These are phyloP conservation scores for Sturmia bella DNA, from an alignment of 2,888 invertebrate genomes.

Conservation along the genomic window DNA sequence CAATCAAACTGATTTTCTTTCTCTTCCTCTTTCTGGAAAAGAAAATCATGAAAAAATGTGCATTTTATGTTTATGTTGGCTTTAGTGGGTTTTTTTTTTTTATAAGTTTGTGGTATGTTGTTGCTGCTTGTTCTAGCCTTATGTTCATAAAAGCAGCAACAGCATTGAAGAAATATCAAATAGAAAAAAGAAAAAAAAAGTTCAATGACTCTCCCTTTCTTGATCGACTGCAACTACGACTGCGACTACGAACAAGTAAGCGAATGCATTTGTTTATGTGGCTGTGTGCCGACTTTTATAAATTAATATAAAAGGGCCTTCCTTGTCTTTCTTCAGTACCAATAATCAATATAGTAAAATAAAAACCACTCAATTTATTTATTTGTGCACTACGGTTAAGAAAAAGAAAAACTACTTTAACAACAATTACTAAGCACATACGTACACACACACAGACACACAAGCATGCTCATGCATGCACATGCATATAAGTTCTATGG, in stretches of 20 bases:
- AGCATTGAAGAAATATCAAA: slow-evolving; percentile 19
- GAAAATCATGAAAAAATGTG: slow-evolving; percentile 20
- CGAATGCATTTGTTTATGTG: not conserved
- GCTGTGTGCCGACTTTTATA: slow-evolving; percentile 20
- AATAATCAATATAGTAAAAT: slow-evolving; percentile 38
- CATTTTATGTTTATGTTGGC: slow-evolving; percentile 37
- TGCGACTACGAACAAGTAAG: not conserved
- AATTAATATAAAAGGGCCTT: slow-evolving; percentile 53
- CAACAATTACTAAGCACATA: slow-evolving; percentile 10
- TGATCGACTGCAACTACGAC: not conserved
- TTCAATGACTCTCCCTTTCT: slow-evolving; percentile 66
- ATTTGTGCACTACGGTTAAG: slow-evolving; percentile 53
- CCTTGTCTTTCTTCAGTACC: slow-evolving; percentile 50
- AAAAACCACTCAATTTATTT: slow-evolving; percentile 56
- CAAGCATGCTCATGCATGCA: too few species aligned
- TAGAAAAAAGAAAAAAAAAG: slow-evolving; percentile 60
- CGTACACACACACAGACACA: not conserved
- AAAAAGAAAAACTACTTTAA: not conserved
- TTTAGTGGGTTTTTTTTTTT: slow-evolving; percentile 33
- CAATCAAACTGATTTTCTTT: slow-evolving; percentile 41
- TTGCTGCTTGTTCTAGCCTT: slow-evolving; percentile 33
- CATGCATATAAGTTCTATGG: not conserved
- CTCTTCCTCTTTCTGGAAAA: slow-evolving; percentile 7
- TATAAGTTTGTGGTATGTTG: slow-evolving; percentile 44
- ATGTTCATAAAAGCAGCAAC: slow-evolving; percentile 19